Evolutionary conservation across 2,888 invertebrate species (phyloP), one percentile per base, ranked within the genome.

Genomic region (Tenthredo mesomela): DNA sequence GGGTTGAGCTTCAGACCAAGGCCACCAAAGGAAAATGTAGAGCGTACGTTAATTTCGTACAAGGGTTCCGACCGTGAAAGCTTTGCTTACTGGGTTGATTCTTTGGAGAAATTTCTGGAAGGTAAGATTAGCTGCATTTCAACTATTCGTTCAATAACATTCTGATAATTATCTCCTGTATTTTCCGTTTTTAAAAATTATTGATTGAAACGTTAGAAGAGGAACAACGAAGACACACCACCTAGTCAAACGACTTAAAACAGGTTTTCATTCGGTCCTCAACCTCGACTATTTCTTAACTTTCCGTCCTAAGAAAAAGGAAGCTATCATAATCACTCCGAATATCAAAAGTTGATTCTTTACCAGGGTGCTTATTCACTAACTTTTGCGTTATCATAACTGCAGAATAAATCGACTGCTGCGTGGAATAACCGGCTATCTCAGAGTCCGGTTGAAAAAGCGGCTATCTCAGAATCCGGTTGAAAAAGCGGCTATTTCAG

Each of bases 11-110:
- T 98, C 94, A 95, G 99, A 87, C 99, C 99, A 9, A 96, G 97
- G 95, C 98, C 99, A 9, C 96, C 97, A 70, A 95, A 95, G 84
- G 95, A 95, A 61, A 98, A 98, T 92, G 97, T 98, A 70, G 98
- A 98, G 89, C 98, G 98, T 92, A 98, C 99, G 54, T 95, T 99
- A 87, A 98, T 99, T 93, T 98, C 98, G 97, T 99, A 98, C 94
- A 97, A 96, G 92, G 97, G 97, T 67, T 97, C 97, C 21, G 96
- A 97, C 86, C 95, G 95, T 84, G 95, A 95, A 78, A 97, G 97
- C 91, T 97, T 96, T 91, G 94, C 95, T 87, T 96, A 96, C 91
- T 98, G 98, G 98, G 96, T 96, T 33, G 95, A 96, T 37, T 95
- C 96, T 85, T 93, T 98, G 73, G 95, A 96, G 84, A 92, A 95